Conservation (phyloP, 2,888 invertebrate species). For the Drosophila subsilvestris region DNA sequence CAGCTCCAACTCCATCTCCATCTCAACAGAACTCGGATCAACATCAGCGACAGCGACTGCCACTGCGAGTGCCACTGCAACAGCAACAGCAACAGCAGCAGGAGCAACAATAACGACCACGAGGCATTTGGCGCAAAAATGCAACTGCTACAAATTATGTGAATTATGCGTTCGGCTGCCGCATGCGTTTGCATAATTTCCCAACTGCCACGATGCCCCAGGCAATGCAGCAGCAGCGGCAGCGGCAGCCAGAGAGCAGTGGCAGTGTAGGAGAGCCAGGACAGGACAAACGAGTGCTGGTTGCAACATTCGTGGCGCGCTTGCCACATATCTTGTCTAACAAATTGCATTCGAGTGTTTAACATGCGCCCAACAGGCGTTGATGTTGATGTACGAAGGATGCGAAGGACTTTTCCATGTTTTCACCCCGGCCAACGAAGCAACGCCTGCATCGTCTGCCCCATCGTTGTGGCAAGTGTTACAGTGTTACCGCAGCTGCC, state of each 20-base stretch:
- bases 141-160: slow-evolving; percentile 78
- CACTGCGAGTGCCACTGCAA: slow-evolving; percentile 16
- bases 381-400: slow-evolving; percentile 74
- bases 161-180: slow-evolving; percentile 75
- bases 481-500: slow-evolving; percentile 45
- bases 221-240: slow-evolving; percentile 39
- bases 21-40: slow-evolving; percentile 44
- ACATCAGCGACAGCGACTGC: slow-evolving; percentile 51
- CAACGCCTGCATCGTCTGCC: slow-evolving; percentile 10
- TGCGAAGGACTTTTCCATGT: slow-evolving; percentile 78
- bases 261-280: slow-evolving; percentile 2
- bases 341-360: slow-evolving; percentile 81
- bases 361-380: slow-evolving; percentile 77
- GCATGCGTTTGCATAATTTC: slow-evolving; percentile 77
- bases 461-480: slow-evolving; percentile 41
- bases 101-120: slow-evolving; percentile 48
- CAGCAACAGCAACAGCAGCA: slow-evolving; percentile 33
- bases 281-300: slow-evolving; percentile 16
- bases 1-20: slow-evolving; percentile 3
- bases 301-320: slow-evolving; percentile 54
- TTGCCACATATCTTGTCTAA: slow-evolving; percentile 78
- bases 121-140: slow-evolving; percentile 70
- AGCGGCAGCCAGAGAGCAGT: background rate
- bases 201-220: slow-evolving; percentile 68
- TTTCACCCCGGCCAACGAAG: slow-evolving; percentile 55